A percentile compares a stretch with the other conserved stretches of the same genome.
Conservation (phyloP, 2,888 invertebrate species). For the Dicyrtoma fusca region DNA sequence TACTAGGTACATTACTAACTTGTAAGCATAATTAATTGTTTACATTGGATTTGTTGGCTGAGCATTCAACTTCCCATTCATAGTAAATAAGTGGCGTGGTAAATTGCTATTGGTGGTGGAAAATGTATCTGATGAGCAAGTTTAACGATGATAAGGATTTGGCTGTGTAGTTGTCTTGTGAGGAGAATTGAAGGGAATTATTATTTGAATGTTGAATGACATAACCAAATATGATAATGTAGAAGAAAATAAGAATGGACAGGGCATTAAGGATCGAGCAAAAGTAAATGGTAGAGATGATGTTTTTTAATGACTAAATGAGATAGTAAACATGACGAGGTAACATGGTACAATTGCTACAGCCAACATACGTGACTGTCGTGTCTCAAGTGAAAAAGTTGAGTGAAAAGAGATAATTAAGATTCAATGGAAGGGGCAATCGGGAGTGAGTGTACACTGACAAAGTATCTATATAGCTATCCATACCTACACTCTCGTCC, state of each 20-base stretch:
- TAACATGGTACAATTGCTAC: too few relatives aligned
- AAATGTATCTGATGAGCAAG: too few relatives aligned
- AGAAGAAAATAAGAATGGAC: not conserved
- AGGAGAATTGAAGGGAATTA: too few relatives aligned
- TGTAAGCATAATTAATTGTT: too few relatives aligned
- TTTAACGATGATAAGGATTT: too few relatives aligned
- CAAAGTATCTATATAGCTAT: not conserved
- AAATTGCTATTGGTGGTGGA: too few relatives aligned
- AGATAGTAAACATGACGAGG: conserved; percentile 32
- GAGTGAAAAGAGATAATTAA: conserved; percentile 40
- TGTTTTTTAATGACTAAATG: conserved; percentile 24
- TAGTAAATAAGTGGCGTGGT: too few relatives aligned
- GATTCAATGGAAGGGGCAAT: conserved; percentile 15
- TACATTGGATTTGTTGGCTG: too few relatives aligned
- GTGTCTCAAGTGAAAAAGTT: conserved; percentile 27
- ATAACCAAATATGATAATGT: not conserved
- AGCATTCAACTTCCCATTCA: too few relatives aligned
- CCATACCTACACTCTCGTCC: not conserved
- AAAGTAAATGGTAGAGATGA: not conserved
- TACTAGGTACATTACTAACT: too few relatives aligned
- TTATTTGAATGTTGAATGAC: too few relatives aligned
- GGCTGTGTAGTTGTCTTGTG: too few relatives aligned
- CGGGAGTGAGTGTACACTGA: not conserved
- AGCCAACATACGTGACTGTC: conserved; percentile 19
- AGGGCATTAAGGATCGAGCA: not conserved